phyloP scores from a whole-genome alignment of 2,888 invertebrate genomes.

The Temnothorax unifasciatus region DNA sequence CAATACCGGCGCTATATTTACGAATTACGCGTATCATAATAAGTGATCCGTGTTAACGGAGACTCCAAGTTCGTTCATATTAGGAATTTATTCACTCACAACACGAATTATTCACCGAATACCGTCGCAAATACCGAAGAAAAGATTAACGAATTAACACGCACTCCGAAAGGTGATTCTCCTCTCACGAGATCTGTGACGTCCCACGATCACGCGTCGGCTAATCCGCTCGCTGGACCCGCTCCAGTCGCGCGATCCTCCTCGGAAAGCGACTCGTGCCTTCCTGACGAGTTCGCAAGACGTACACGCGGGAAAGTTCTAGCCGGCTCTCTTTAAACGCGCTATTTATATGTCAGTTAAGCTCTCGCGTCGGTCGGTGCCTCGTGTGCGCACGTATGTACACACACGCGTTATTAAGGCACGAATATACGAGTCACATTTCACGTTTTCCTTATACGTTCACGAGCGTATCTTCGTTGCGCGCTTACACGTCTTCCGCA shows the following conservation, averaged over 20 bases:
- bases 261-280: constrained; percentile 67
- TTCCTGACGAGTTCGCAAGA: constrained; percentile 71
- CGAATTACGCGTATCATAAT: neutral
- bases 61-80: neutral
- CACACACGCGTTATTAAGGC: constrained; percentile 69
- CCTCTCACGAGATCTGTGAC: constrained; percentile 59
- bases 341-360: constrained; percentile 82
- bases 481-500: neutral
- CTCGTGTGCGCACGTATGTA: constrained; percentile 57
- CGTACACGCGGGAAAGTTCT: constrained; percentile 77
- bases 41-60: neutral
- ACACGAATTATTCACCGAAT: neutral
- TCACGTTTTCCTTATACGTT: constrained; percentile 35
- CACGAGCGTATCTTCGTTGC: constrained; percentile 34
- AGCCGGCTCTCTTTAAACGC: constrained; percentile 78
- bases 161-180: neutral
- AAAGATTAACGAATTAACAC: neutral
- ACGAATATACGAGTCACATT: constrained; percentile 64
- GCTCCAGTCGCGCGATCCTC: constrained; percentile 53
- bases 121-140: too few relatives aligned
- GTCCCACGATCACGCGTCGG: constrained; percentile 24
- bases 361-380: constrained; percentile 73
- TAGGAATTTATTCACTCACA: constrained; percentile 17
- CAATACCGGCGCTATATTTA: neutral
- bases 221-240: constrained; percentile 38